Conservation (phyloP, 2,888 invertebrate species). For the Imbricaverruca yamaguchii region DNA sequence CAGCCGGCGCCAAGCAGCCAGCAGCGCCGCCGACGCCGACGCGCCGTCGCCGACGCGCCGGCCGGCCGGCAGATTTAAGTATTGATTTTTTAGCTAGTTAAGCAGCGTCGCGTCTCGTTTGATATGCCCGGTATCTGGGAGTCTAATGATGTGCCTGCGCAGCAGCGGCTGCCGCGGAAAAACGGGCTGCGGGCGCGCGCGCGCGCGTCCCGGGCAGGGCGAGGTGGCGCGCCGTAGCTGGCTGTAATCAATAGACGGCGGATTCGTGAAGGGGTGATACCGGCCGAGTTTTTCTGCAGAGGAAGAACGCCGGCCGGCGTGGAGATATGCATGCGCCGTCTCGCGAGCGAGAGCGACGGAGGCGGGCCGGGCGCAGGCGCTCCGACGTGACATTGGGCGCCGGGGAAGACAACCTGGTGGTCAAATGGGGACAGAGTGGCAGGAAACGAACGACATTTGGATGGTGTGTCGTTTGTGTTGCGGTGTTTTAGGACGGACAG, state of each 20-base stretch:
- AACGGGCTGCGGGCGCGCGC: background rate
- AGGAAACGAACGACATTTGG: too few relatives aligned
- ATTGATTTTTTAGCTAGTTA: conserved; percentile 22
- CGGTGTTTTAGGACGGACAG: too few relatives aligned
- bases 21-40: background rate
- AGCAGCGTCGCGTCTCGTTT: conserved; percentile 20
- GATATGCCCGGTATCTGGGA: conserved; percentile 21
- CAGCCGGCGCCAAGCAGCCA: background rate
- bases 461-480: too few relatives aligned
- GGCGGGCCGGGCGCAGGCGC: too few relatives aligned
- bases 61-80: conserved; percentile 9
- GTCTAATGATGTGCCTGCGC: conserved; percentile 11
- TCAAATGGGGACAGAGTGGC: too few relatives aligned
- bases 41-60: background rate
- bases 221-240: background rate
- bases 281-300: background rate
- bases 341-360: too few relatives aligned
- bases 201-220: background rate
- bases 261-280: conserved; percentile 17
- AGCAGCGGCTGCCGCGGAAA: background rate
- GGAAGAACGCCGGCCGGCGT: too few relatives aligned
- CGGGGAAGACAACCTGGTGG: too few relatives aligned
- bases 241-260: background rate
- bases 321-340: too few relatives aligned
- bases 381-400: too few relatives aligned